Base-by-base conservation (phyloP, 2,113 vertebrate genomes). In the Oreocharis arfaki region DNA sequence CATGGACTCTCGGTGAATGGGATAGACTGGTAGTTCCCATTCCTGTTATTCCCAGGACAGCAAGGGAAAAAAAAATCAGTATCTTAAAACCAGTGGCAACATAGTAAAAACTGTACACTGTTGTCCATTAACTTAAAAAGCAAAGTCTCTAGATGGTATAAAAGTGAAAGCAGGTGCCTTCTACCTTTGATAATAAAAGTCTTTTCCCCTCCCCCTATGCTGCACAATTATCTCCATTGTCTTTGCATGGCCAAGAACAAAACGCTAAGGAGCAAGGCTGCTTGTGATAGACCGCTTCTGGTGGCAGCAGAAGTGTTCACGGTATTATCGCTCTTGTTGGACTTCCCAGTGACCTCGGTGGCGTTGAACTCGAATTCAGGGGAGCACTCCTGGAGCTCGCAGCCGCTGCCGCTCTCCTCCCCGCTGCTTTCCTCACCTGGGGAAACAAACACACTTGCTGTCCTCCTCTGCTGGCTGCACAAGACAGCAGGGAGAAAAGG, bases 341-440 rank as follows among this genome's bases (percentile, higher is more conserved):
- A 94, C 75, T 50, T 96, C 16, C 95, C 96, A 0, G 97, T 75
- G 56, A 96, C 96, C 47, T 98, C 97, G 1, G 98, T 98, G 27
- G 97, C 97, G 4, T 99, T 99, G 98, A 98, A 98, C 96, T 99
- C 99, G 3, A 99, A 98, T 87, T 98, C 98, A 0, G 80, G 93
- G 55, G 98, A 96, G 47, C 99, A 99, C 71, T 98, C 97, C 28
- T 98, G 97, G 16, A 97, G 96, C 57, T 99, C 98, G 1, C 99
- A 99, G 44, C 99, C 99, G 16, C 99, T 99, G 84, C 99, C 99
- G 5, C 99, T 99, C 93, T 98, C 99, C 92, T 98, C 98, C 15
- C 99, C 98, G 6, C 99, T 99, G 93, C 92, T 96, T 7, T 98
- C 98, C 13, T 99, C 99, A 19, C 98, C 99, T 99, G 91, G 8